Base-by-base conservation (phyloP, 2,113 vertebrate genomes). In the Carlito syrichta region DNA sequence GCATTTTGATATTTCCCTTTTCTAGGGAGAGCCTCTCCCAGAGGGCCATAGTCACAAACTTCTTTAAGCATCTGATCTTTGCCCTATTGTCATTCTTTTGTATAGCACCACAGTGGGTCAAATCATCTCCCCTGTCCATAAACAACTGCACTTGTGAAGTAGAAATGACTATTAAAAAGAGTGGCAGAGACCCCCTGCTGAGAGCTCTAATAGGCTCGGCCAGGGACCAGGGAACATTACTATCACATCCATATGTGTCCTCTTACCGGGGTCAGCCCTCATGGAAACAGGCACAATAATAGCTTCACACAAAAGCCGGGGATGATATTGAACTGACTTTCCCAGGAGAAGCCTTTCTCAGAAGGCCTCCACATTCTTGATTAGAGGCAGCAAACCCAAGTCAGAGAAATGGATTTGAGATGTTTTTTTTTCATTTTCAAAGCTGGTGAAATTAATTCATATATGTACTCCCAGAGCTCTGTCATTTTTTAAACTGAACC, bases 101-200 rank as follows among this genome's bases (percentile, higher is more conserved):
- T 76, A 16, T 38, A 84, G 91, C 68, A 88, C 58, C 91, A 86
- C 96, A 66, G 89, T 38, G 68, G 68, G 83, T 88, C 91, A 96
- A 96, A 95, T 98, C 95, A 92, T 97, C 96, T 97, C 97, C 76
- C 62, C 96, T 95, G 92, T 87, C 94, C 96, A 62, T 77, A 94
- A 96, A 98, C 96, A 97, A 87, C 96, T 77, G 83, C 89, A 60
- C 96, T 97, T 66, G 74, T 58, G 74, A 82, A 95, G 92, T 32
- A 95, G 91, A 94, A 95, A 96, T 69, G 86, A 91, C 96, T 86
- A 30, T 74, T 92, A 84, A 97, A 95, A 95, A 96, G 84, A 97
- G 63, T 77, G 69, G 71, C 54, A 17, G 58, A 58, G 93, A 89
- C 93, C 74, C 86, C 95, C 97, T 25, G 14, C 5, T 91, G 95